These are phyloP conservation scores for Cephus nigrinus DNA, from an alignment of 2,888 invertebrate genomes.

Conservation along the genomic window DNA sequence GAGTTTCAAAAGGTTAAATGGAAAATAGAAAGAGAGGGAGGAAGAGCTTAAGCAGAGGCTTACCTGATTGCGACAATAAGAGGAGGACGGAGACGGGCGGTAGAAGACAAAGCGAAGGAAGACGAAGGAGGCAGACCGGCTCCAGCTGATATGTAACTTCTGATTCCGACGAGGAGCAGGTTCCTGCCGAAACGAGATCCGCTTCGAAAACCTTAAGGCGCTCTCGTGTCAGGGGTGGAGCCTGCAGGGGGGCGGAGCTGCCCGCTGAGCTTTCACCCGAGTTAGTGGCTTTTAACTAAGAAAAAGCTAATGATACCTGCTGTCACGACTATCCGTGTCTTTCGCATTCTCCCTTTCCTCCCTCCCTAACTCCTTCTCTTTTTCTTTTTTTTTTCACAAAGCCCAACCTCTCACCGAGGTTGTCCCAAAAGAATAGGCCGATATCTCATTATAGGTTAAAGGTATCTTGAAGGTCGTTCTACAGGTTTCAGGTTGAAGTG, in stretches of 20 bases:
- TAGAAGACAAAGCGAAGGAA: too few species aligned
- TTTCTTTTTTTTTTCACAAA: too few species aligned
- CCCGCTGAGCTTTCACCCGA: background rate
- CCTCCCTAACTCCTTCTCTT: background rate
- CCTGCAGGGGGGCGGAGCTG: conserved; percentile 1
- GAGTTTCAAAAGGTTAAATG: too few species aligned
- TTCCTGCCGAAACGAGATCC: background rate
- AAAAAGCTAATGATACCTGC: background rate
- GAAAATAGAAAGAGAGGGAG: too few species aligned
- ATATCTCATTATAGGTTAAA: too few species aligned
- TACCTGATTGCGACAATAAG: background rate
- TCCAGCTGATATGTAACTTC: background rate
- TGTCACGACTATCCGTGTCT: background rate
- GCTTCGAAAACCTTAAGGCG: background rate
- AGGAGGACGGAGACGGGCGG: too few species aligned
- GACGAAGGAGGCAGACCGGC: background rate
- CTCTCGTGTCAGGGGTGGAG: background rate
- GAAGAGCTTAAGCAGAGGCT: background rate
- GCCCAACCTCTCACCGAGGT: too few species aligned
- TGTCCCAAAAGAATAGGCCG: too few species aligned
- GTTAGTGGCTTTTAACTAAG: conserved; percentile 2
- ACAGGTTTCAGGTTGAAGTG: too few species aligned
- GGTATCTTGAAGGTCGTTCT: too few species aligned
- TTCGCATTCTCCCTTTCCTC: background rate
- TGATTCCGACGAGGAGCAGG: background rate